These are phyloP conservation scores for Porites lobata DNA, from an alignment of 92 coral and sea anemone species.

Conservation along the genomic window DNA sequence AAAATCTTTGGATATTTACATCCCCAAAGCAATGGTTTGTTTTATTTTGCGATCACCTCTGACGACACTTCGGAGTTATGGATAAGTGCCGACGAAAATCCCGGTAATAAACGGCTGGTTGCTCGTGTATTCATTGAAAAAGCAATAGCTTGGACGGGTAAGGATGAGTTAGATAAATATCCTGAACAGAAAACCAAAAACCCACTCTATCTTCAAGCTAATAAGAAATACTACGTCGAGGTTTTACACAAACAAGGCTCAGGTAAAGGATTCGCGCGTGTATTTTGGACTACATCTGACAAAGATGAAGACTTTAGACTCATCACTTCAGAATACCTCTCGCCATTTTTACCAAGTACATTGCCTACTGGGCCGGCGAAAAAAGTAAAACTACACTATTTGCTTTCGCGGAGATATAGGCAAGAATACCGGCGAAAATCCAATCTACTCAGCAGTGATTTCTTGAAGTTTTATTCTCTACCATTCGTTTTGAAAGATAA, in stretches of 20 bases:
- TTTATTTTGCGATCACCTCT: slow-evolving; percentile 39
- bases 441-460: background rate
- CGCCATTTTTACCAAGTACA: background rate
- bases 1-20: slow-evolving; percentile 46
- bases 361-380: background rate
- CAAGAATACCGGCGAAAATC: background rate
- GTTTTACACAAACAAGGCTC: slow-evolving; percentile 51
- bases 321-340: slow-evolving; percentile 30
- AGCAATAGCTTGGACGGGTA: slow-evolving; percentile 1
- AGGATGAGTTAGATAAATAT: slow-evolving; percentile 21
- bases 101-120: slow-evolving; percentile 14
- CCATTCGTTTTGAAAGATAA: background rate
- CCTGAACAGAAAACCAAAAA: background rate
- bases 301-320: slow-evolving; percentile 12
- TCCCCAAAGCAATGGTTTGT: slow-evolving; percentile 26
- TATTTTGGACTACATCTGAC: slow-evolving; percentile 44
- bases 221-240: slow-evolving; percentile 50
- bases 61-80: slow-evolving; percentile 54
- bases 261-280: slow-evolving; percentile 25
- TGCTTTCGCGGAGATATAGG: background rate
- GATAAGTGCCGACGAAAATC: slow-evolving; percentile 50
- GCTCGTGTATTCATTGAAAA: background rate
- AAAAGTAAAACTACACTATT: background rate
- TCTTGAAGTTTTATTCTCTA: slow-evolving; percentile 10
- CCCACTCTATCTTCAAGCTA: slow-evolving; percentile 12